Evolutionary conservation across 2,113 vertebrate genomes (phyloP), one percentile per base, ranked within the genome.

Genomic region (Podarcis raffonei): DNA sequence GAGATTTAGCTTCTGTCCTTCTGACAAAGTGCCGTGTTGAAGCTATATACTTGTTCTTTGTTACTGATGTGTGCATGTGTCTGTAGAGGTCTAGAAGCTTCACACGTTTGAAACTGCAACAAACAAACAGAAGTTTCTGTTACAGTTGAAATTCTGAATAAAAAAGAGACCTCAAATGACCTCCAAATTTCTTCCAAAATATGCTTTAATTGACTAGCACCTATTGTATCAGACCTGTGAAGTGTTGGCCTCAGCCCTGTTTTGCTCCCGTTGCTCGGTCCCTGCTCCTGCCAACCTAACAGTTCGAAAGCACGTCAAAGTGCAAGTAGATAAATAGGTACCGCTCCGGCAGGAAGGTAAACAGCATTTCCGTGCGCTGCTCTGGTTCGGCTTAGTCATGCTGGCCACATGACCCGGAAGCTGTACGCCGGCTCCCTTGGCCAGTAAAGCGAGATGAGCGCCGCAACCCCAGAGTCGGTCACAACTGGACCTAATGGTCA

Each of bases 1-100:
- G 87, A 92, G 93, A 91, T 93, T 94, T 92, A 86, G 83, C 90
- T 87, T 88, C 80, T 69, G 90, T 79, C 22, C 42, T 25, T 35
- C 30, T 53, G 72, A 53, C 81, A 53, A 71, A 84, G 37, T 71
- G 66, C n/a, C 66, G 20, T 71, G 16, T 27, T 84, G 66, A 84
- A 53, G 39, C 27, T 71, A 11, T n/a, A 37, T 65, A 68, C 81
- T 84, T 84, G 83, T 72, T 84, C 39, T 72, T 84, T 72, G 39
- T 84, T 53, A 53, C 39, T 53, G 72, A 13, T 32, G 13, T 76
- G 27, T 39, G 13, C 37, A 2, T 77, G 35, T 48, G 37, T 37
- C 35, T 4, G 1, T 76, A 3, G 16, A 8, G 20, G 62, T 37
- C 20, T 18, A 35, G 22, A 53, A 22, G 12, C 32, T 74, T 62